Percentiles rank a stretch among this genome's conserved stretches.
Evolutionary conservation across 2,888 invertebrate genomes (phyloP).

Genomic region (Flabesymbios commensalis): DNA sequence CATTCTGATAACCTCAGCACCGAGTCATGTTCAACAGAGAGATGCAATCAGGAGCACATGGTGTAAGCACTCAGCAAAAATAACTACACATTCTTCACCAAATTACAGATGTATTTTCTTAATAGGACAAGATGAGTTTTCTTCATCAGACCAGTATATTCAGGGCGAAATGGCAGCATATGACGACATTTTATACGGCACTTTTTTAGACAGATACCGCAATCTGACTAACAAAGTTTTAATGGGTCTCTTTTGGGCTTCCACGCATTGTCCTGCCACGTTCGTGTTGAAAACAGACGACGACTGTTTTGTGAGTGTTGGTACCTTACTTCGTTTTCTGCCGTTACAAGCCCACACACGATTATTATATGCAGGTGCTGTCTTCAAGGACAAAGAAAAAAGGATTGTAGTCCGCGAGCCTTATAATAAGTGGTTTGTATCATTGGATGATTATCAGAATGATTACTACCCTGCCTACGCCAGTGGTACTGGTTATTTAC

Average conservation of each 20-base stretch:
- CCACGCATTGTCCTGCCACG: slow-evolving; percentile 36
- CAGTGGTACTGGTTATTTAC: slow-evolving; percentile 55
- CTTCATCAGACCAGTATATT: too few species aligned
- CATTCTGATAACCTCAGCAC: too few species aligned
- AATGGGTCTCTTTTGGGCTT: slow-evolving; percentile 50
- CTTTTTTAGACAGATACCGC: slow-evolving; percentile 53
- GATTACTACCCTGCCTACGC: slow-evolving; percentile 54
- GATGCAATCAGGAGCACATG: too few species aligned
- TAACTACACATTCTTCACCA: too few species aligned
- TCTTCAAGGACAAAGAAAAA: slow-evolving; percentile 36
- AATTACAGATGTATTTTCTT: too few species aligned
- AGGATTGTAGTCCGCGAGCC: slow-evolving; percentile 48
- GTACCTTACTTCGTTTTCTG: slow-evolving; percentile 40
- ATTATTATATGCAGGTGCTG: slow-evolving; percentile 51
- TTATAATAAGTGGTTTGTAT: slow-evolving; percentile 51
- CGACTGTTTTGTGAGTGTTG: slow-evolving; percentile 54
- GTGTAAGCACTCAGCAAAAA: too few species aligned
- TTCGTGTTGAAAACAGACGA: slow-evolving; percentile 56
- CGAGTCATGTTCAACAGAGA: too few species aligned
- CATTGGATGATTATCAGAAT: slow-evolving; percentile 39
- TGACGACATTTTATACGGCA: slow-evolving; percentile 49
- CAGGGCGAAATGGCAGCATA: slow-evolving; percentile 8
- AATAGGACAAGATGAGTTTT: too few species aligned
- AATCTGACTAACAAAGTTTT: slow-evolving; percentile 54
- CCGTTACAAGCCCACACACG: slow-evolving; percentile 11